These are phyloP conservation scores for Piliocolobus tephrosceles DNA, from an alignment of 2,113 vertebrate species.

Conservation along the genomic window DNA sequence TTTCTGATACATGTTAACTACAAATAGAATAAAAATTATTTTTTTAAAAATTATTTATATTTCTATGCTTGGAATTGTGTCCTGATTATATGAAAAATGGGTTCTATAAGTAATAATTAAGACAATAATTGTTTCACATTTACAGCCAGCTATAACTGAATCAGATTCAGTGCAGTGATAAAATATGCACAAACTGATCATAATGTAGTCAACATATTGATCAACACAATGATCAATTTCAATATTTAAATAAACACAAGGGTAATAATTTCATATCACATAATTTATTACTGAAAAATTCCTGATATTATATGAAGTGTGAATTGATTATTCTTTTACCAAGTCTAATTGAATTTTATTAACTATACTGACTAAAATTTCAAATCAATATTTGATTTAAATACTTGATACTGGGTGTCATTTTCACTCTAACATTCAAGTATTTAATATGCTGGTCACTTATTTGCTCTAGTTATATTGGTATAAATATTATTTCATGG, in stretches of 20 bases:
- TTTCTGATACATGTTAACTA: not conserved
- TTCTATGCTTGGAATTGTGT: not conserved
- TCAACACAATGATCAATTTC: not conserved
- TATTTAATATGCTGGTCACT: not conserved
- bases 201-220: not conserved
- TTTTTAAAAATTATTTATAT: not conserved
- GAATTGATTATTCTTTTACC: slow-evolving; percentile 5
- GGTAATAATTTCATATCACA: not conserved
- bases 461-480: not conserved
- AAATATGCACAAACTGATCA: not conserved
- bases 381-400: not conserved
- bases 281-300: not conserved
- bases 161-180: not conserved
- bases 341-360: not conserved
- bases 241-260: not conserved
- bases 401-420: not conserved
- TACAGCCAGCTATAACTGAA: not conserved
- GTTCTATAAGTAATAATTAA: not conserved
- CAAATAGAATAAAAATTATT: not conserved
- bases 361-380: not conserved
- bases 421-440: not conserved
- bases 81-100: not conserved
- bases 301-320: not conserved
- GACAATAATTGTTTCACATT: not conserved
- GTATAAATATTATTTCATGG: not conserved